Evolutionary conservation across 2,113 vertebrate species (phyloP).

Genomic region (Micromys minutus): DNA sequence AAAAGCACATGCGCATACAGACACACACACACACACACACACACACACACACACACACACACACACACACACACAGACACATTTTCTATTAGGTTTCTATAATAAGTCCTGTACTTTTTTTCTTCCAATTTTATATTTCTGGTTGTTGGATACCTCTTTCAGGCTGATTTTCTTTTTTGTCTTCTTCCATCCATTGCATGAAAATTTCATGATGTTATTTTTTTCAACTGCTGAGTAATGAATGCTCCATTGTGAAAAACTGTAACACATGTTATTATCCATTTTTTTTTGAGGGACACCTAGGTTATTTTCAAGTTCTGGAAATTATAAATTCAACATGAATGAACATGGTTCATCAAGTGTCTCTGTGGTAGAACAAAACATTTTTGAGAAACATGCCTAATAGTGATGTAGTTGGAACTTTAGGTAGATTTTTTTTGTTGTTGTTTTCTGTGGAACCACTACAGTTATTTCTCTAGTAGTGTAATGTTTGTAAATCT

Average conservation of each 20-base stretch:
- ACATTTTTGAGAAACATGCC: background rate
- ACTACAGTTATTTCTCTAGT: background rate
- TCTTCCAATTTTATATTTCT: no score
- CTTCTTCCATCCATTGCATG: no score
- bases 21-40: no score
- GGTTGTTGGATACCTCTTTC: no score
- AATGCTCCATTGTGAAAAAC: background rate
- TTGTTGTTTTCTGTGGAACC: background rate
- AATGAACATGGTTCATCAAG: background rate
- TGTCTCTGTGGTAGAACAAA: background rate
- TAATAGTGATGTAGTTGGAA: background rate
- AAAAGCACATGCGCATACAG: background rate
- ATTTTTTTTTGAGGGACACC: background rate
- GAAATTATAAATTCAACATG: background rate
- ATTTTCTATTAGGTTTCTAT: no score
- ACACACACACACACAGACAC: background rate
- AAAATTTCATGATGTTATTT: no score
- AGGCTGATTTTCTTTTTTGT: no score
- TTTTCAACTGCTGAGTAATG: background rate
- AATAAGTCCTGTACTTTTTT: no score
- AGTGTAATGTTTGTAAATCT: background rate
- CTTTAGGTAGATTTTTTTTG: background rate
- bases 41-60: background rate
- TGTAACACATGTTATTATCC: background rate
- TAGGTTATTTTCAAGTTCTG: background rate